phyloP scores from a whole-genome alignment of 1,140 invertebrate genomes.

The Drosophila sturtevanti region DNA sequence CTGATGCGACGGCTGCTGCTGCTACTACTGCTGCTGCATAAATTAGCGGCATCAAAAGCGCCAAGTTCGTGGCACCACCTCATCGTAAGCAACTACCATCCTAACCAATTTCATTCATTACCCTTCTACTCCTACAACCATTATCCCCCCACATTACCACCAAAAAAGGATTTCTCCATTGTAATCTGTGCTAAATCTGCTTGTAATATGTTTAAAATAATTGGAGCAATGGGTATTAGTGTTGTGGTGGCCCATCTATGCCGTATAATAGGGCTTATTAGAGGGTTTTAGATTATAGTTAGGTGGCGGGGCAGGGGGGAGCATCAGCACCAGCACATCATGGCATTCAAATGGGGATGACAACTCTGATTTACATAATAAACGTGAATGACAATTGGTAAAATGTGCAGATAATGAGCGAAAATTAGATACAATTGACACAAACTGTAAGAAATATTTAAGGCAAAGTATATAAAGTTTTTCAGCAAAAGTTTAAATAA shows the following conservation, averaged over 20 bases:
- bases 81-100: not conserved
- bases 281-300: conserved; percentile 11
- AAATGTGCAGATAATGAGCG: conserved; percentile 27
- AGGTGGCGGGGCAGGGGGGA: conserved; percentile 7
- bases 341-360: conserved; percentile 1
- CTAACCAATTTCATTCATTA: not conserved
- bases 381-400: conserved; percentile 48
- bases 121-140: not conserved
- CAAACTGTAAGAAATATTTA: not conserved
- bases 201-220: conserved; percentile 80
- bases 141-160: too few relatives aligned
- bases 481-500: not conserved
- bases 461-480: too few relatives aligned
- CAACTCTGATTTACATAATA: conserved; percentile 55
- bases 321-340: not conserved
- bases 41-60: conserved; percentile 66
- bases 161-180: conserved; percentile 30
- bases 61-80: conserved; percentile 45
- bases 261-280: conserved; percentile 65
- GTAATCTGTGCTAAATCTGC: conserved; percentile 75
- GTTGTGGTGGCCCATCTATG: conserved; percentile 46
- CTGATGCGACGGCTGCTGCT: conserved; percentile 43
- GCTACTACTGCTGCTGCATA: conserved; percentile 44
- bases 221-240: conserved; percentile 68
- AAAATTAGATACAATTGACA: conserved; percentile 6